These are phyloP conservation scores for Atractosteus spatula DNA, from an alignment of 2,113 vertebrate species.

Conservation along the genomic window DNA sequence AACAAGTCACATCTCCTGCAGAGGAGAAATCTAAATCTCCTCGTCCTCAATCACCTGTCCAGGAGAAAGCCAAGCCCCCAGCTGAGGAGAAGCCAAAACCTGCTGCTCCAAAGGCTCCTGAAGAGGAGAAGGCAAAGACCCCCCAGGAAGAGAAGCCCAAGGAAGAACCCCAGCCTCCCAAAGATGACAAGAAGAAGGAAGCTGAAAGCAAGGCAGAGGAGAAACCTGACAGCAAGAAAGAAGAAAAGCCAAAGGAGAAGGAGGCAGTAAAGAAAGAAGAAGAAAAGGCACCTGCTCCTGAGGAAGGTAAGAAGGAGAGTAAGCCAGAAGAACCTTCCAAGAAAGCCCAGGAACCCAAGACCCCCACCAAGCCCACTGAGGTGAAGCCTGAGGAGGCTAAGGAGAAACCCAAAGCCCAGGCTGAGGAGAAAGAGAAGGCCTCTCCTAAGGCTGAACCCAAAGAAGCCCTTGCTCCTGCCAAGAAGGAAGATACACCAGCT, in stretches of 20 bases:
- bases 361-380: constrained; percentile 13
- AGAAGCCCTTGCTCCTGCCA: constrained; percentile 40
- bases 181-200: constrained; percentile 28
- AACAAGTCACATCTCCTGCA: constrained; percentile 11
- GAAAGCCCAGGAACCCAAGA: constrained; percentile 20
- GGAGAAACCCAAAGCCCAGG: constrained; percentile 13
- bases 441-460: constrained; percentile 22
- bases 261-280: constrained; percentile 41
- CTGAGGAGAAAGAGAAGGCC: constrained; percentile 20
- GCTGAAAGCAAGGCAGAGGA: constrained; percentile 19
- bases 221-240: not conserved
- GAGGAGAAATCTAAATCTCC: constrained; percentile 18
- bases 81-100: constrained; percentile 31
- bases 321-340: constrained; percentile 34
- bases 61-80: constrained; percentile 38
- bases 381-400: not conserved
- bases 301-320: constrained; percentile 31
- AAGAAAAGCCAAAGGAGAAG: constrained; percentile 37
- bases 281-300: constrained; percentile 32
- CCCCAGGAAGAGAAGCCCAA: constrained; percentile 40
- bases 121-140: constrained; percentile 32
- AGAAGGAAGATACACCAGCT: constrained; percentile 36
- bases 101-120: constrained; percentile 32
- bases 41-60: no score
- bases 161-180: constrained; percentile 17